phyloP scores from a whole-genome alignment of 2,113 vertebrate genomes.

The Catharus bicknelli region DNA sequence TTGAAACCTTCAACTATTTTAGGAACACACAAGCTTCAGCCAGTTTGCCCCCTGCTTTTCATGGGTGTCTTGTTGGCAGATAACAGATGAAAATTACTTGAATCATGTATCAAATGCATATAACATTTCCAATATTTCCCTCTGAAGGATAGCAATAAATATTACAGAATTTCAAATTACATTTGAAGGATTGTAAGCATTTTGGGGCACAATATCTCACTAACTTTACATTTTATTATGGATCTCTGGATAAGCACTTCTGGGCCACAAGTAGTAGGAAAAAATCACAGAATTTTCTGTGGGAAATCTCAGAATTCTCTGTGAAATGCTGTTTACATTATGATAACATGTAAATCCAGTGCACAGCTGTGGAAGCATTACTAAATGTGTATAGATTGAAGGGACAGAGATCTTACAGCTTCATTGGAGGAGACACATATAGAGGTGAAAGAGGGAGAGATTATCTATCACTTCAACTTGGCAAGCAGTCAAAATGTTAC shows the following conservation, averaged over 20 bases:
- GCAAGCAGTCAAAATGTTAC: neutral
- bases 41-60: neutral
- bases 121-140: neutral
- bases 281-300: neutral
- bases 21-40: neutral
- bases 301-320: neutral
- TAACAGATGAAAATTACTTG: slow-evolving; percentile 30
- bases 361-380: neutral
- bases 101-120: neutral
- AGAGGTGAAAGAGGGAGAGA: neutral
- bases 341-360: neutral
- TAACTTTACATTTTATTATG: neutral
- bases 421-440: neutral
- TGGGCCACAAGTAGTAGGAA: neutral
- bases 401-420: neutral
- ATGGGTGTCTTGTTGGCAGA: slow-evolving; percentile 9
- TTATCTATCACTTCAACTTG: neutral
- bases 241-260: neutral
- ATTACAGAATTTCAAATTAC: neutral
- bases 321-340: neutral
- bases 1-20: slow-evolving; percentile 4
- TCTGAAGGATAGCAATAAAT: neutral
- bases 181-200: neutral
- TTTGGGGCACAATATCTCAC: neutral
- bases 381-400: neutral